phyloP scores from a whole-genome alignment of 2,888 invertebrate species.

The Lymantria monacha region DNA sequence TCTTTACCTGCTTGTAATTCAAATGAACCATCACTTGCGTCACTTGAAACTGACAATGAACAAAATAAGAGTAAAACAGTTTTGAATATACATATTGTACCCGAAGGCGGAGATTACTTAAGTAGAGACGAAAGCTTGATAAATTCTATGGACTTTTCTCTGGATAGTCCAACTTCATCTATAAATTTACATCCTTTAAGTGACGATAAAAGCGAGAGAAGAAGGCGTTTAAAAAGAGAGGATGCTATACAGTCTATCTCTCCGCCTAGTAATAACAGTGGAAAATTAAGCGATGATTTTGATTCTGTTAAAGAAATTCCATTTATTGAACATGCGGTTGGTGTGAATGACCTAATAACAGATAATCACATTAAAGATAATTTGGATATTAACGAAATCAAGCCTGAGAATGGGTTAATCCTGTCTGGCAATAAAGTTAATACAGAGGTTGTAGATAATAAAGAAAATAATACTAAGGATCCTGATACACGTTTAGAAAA shows the following conservation, averaged over 20 bases:
- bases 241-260: conserved; percentile 77
- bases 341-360: conserved; percentile 18
- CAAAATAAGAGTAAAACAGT: conserved; percentile 62
- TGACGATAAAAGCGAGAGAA: conserved; percentile 66
- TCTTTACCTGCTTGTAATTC: conserved; percentile 58
- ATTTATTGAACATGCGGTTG: conserved; percentile 33
- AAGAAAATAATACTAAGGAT: conserved; percentile 12
- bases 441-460: conserved; percentile 1
- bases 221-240: conserved; percentile 74
- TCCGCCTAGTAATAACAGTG: conserved; percentile 73
- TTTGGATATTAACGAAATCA: background rate
- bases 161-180: conserved; percentile 70
- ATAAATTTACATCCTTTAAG: conserved; percentile 69
- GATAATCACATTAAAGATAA: conserved; percentile 7
- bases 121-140: conserved; percentile 71
- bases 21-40: conserved; percentile 51
- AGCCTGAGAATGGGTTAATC: background rate
- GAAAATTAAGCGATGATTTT: conserved; percentile 70
- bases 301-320: conserved; percentile 60
- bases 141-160: conserved; percentile 68
- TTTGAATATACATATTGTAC: conserved; percentile 73
- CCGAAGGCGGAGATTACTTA: conserved; percentile 62
- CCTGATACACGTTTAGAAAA: conserved; percentile 15
- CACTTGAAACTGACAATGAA: conserved; percentile 59
- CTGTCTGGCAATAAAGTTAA: background rate